phyloP scores from a whole-genome alignment of 2,797 vertebrate genomes.

The Acanthis flammea region DNA sequence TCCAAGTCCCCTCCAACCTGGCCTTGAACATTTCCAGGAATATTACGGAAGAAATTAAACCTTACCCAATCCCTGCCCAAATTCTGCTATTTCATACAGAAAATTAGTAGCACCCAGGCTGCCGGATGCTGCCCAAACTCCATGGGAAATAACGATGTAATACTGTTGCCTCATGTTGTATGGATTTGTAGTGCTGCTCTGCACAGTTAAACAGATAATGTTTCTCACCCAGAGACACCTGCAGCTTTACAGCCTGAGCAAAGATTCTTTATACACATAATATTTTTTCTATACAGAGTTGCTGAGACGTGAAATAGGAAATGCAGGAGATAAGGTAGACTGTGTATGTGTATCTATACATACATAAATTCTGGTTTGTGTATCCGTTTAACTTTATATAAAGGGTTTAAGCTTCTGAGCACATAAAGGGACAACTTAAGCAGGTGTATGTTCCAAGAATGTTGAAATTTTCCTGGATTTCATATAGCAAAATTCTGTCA shows the following conservation, averaged over 20 bases:
- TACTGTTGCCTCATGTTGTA: background rate
- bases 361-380: background rate
- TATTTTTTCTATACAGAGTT: background rate
- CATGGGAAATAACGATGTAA: accelerated
- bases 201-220: constrained; percentile 18
- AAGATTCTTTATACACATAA: background rate
- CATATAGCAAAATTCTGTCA: background rate
- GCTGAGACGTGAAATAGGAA: background rate
- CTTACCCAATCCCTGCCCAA: background rate
- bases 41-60: background rate
- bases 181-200: background rate
- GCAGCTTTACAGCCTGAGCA: background rate
- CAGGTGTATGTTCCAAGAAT: background rate
- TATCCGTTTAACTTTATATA: background rate
- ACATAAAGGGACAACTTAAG: background rate
- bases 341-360: no score
- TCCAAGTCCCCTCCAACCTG: background rate
- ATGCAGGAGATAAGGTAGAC: background rate
- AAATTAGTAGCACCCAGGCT: background rate
- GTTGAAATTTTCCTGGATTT: background rate
- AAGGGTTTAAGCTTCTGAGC: background rate
- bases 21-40: background rate
- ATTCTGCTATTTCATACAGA: background rate
- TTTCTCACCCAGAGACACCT: background rate
- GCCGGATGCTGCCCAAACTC: background rate